Evolutionary conservation across 2,888 invertebrate genomes (phyloP), one percentile per base, ranked within the genome.

Genomic region (Punctoribates punctum): DNA sequence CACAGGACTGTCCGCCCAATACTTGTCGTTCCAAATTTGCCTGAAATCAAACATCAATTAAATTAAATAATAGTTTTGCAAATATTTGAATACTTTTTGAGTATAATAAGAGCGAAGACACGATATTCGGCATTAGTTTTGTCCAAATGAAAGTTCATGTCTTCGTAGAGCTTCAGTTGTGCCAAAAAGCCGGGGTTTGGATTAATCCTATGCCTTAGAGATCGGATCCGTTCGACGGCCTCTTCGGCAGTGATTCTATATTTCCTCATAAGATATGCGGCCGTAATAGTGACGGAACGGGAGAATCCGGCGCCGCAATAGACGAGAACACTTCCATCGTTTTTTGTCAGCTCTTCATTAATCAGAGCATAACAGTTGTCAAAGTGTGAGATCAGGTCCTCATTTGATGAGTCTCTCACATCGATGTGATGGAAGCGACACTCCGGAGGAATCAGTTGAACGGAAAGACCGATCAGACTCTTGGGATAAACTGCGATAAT

Each of bases 361-460:
- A 67, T 67, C 3, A 38, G 4, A 29, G 34, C 38, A 67, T 38
- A 38, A n/a, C 34, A 38, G 1, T 29, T n/a, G 38, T 67, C 67
- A 11, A 67, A 67, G 20, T 38, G 17, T 38, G 67, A 67, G 38
- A 67, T 67, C 38, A 67, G n/a, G 38, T 67, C 67, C 38, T 67
- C 67, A n/a, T 67, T 11, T 38, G 38, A 0, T 1, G n/a, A 9
- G 38, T 67, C 67, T 15, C 38, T 67, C 20, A 38, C 67, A 17
- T 67, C 67, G 38, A 67, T 38, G 34, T 38, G 17, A 67, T 38
- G 38, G 29, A 67, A 67, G 15, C 67, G 67, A 38, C 34, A 38
- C 6, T 67, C 15, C 8, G 23, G 38, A 8, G 67, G 67, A 11
- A 34, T 34, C n/a, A 67, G 2, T 17, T 67, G 38, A 38, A 38